Evolutionary conservation across 2,797 vertebrate genomes (phyloP).

Genomic region (Sebastes taczanowskii): DNA sequence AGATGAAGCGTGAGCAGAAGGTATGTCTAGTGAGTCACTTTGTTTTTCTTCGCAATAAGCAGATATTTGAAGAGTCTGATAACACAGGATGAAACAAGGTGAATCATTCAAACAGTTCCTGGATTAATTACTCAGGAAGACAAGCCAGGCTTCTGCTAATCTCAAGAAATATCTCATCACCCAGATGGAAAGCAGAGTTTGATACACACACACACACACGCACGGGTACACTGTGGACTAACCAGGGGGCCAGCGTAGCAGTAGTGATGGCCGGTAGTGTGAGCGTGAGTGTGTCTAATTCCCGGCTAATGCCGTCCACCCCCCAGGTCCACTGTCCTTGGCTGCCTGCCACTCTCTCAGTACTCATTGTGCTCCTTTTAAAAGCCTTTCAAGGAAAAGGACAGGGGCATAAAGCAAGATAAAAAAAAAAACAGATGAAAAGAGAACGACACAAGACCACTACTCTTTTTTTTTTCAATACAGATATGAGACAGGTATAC

Average conservation of each 20-base stretch:
- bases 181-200: conserved; percentile 17
- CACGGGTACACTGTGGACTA: conserved; percentile 9
- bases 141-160: neutral
- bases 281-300: conserved; percentile 73
- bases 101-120: neutral
- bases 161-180: conserved; percentile 43
- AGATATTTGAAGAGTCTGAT: conserved; percentile 9
- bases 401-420: conserved; percentile 47
- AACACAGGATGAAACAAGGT: conserved; percentile 7
- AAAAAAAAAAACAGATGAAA: conserved; percentile 18
- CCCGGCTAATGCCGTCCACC: conserved; percentile 75
- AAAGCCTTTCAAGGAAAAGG: conserved; percentile 75
- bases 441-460: conserved; percentile 1
- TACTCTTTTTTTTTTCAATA: neutral
- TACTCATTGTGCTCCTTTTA: conserved; percentile 74
- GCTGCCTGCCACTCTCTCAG: conserved; percentile 77
- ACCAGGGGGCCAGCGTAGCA: conserved; percentile 46
- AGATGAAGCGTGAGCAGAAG: conserved; percentile 34
- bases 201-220: conserved; percentile 2
- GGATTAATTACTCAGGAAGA: neutral
- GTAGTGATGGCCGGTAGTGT: conserved; percentile 64
- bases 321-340: conserved; percentile 76
- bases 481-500: conserved; percentile 22
- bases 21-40: conserved; percentile 5
- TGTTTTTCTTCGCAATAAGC: conserved; percentile 6